A percentile compares a stretch with the other conserved stretches of the same genome.
These are phyloP conservation scores for Speoplatyrhinus poulsoni DNA, from an alignment of 2,113 vertebrate genomes.

Conservation along the genomic window DNA sequence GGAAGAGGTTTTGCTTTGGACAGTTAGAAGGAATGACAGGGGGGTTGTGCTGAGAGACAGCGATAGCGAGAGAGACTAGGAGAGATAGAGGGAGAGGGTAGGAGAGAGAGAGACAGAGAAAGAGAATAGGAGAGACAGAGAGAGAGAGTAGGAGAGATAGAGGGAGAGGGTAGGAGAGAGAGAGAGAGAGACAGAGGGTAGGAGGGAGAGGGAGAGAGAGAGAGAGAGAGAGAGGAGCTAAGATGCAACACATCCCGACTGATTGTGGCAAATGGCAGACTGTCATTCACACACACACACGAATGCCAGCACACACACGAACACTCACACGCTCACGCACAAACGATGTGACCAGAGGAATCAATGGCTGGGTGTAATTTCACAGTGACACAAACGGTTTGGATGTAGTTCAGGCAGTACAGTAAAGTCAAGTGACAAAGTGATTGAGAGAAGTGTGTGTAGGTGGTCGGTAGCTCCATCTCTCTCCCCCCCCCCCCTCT, in stretches of 20 bases:
- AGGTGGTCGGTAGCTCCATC: neutral
- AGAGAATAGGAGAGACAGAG: slow-evolving; percentile 14
- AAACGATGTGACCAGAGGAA: neutral
- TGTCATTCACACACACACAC: neutral
- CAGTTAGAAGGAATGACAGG: slow-evolving; percentile 34
- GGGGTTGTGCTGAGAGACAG: slow-evolving; percentile 24
- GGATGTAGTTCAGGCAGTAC: slow-evolving; percentile 20
- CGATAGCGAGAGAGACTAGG: no score
- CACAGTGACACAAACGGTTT: slow-evolving; percentile 27
- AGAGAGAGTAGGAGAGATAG: slow-evolving; percentile 19
- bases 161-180: neutral
- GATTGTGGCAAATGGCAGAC: slow-evolving; percentile 48
- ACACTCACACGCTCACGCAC: neutral
- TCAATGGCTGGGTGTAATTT: slow-evolving; percentile 22
- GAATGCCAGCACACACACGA: neutral
- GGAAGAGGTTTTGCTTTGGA: slow-evolving; percentile 36
- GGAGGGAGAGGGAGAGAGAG: slow-evolving; percentile 14
- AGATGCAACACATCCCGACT: slow-evolving; percentile 38
- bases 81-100: slow-evolving; percentile 1
- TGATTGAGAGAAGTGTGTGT: slow-evolving; percentile 13
- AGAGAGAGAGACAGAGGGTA: neutral
- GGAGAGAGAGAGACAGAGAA: neutral
- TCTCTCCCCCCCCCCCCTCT: neutral
- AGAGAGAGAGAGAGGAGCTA: slow-evolving; percentile 36
- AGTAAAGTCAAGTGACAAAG: slow-evolving; percentile 12